Base-by-base conservation (phyloP, 1,140 invertebrate species). In the Leptonema lineaticorne region DNA sequence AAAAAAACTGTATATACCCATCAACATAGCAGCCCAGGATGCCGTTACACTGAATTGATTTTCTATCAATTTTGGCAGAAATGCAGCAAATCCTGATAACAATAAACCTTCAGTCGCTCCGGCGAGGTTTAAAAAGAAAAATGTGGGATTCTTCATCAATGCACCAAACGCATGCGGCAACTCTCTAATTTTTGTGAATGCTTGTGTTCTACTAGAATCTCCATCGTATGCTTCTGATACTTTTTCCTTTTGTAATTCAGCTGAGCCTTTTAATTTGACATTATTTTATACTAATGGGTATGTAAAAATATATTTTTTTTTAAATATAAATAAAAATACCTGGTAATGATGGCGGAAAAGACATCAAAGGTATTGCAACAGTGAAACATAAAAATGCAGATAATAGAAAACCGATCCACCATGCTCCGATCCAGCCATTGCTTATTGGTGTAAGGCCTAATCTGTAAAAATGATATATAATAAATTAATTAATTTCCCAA, bases 361-460 rank as follows among this genome's bases (percentile, higher is more conserved):
- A 87, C 57, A 91, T 79, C 3, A 93, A 79, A 6, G 91, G 90
- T 60, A 92, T 75, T 0, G 90, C 85, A 2, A 92, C 83, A 0
- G 90, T 73, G 11, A 92, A 78, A 72, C 89, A 89, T 9, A 90
- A 75, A 0, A 87, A 14, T 0, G 87, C 89, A 0, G 87, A 86
- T 0, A 89, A 79, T 3, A 92, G 78, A 75, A 93, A 94, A 4
- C 92, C 91, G 28, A 93, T 82, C 92, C 92, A 94, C 92, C 92
- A 94, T 24, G 91, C 91, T 7, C 92, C 92, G 46, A 94, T 87
- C 92, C 92, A 94, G 0, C 90, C 84, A 22, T 90, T 91, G 76
- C 89, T 92, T 20, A 85, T 81, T 0, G 89, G 84, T 4, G 87
- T 89, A 59, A 90, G 77, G n/a, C 88, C 88, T 20, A 90, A 75